phyloP scores from a whole-genome alignment of 2,797 vertebrate species.

The Sebastes hubbsi region DNA sequence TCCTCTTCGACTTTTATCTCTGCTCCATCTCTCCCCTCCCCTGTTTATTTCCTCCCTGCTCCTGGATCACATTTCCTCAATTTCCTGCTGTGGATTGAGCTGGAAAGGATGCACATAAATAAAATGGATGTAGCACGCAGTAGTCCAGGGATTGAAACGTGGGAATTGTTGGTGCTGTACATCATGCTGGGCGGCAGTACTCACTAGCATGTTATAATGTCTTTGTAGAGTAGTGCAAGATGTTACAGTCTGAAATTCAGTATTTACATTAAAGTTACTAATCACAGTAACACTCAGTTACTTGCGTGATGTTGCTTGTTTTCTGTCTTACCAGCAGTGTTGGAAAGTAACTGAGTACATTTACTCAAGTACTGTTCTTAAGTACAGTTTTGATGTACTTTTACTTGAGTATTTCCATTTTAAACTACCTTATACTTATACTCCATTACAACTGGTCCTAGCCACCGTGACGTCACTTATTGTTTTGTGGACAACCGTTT shows the following conservation, averaged over 20 bases:
- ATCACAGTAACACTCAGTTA: too few relatives aligned
- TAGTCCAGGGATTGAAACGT: background rate
- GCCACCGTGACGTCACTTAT: too few relatives aligned
- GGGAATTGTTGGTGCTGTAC: background rate
- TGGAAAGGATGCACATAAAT: constrained; percentile 41
- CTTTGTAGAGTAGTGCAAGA: background rate
- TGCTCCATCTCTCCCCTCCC: constrained; percentile 40
- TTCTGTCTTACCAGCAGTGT: background rate
- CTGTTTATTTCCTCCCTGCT: constrained; percentile 56
- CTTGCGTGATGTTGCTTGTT: too few relatives aligned
- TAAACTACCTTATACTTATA: background rate
- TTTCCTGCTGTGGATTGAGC: constrained; percentile 46
- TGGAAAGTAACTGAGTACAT: background rate
- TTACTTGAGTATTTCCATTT: background rate
- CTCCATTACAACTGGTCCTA: background rate
- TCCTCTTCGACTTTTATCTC: constrained; percentile 47
- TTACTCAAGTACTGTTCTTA: background rate
- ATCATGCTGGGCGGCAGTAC: background rate
- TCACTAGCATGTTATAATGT: background rate
- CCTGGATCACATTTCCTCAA: constrained; percentile 59
- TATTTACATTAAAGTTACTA: too few relatives aligned
- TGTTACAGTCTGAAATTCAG: background rate
- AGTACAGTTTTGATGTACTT: background rate
- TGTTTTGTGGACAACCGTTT: background rate
- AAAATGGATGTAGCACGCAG: background rate